Evolutionary conservation across 2,888 invertebrate species (phyloP), one percentile per base, ranked within the genome.

Genomic region (Beris chalybata): DNA sequence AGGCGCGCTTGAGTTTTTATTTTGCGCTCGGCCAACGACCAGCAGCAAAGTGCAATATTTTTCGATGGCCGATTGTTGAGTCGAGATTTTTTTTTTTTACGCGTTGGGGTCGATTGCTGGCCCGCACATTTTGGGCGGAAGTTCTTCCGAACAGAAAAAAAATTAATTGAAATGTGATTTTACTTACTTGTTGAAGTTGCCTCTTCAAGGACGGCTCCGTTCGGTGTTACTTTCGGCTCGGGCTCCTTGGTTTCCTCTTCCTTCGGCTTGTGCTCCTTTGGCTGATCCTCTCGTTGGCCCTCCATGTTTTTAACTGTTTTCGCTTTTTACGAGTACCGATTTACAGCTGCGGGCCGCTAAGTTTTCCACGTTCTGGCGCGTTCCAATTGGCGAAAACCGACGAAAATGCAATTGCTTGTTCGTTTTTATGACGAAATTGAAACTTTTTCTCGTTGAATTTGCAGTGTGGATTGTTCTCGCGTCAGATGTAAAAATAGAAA

Each of bases 171-270:
- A 38, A 9, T 38, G 38, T 5, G 9, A 38, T 38, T 61, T 22
- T 52, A 63, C 70, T 70, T 68, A 70, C 70, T 70, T 67, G 70
- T 70, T 30, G 70, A 70, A 13, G 70, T 64, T 15, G 67, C 68
- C 45, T 70, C 70, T 13, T 64, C 55, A 7, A 66, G 53, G n/a
- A 61, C 58, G 9, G 53, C 53, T 11, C 30, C 32, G 7, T 13
- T 31, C 43, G 44, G 44, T 5, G 43, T 13, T 50, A 50, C 38
- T 52, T 63, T 52, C 11, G 56, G 4, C 38, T 6, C 55, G 9
- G 11, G 43, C 56, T 38, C 11, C 38, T 12, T 38, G 32, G 50
- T 1, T 32, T 50, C 52, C 5, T 31, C 4, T 43, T 56, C 22
- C 4, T 29, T 11, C 31, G 54, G 29, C 4, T 30, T 31, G 11